Evolutionary conservation across 2,113 vertebrate species (phyloP), one percentile per base, ranked within the genome.

Genomic region (Phyllopteryx taeniolatus): DNA sequence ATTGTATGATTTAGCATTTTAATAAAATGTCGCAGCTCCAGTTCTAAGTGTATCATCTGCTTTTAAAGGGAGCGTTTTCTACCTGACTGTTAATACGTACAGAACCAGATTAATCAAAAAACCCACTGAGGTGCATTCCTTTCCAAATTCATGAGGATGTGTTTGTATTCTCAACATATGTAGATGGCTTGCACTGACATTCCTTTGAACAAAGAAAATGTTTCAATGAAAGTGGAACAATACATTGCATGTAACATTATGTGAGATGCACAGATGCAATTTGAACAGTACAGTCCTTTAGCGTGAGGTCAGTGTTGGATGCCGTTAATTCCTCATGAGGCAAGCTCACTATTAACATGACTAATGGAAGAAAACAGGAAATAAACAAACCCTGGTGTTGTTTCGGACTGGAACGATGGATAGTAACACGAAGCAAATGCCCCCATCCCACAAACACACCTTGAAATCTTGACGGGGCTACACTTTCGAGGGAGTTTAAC

Each of bases 371-470:
- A 74, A 57, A 79, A 35, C 49, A 35, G 14, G 72, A 67, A 78
- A 86, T 76, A 89, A 75, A 85, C 80, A 78, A 75, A 86, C 72
- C 84, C 43, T 8, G 33, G 69, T 60, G 67, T 51, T 17, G 11
- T 61, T 35, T 73, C 82, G 84, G 84, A 87, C 81, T 80, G 79
- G 39, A 78, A 79, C 68, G 66, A 86, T 68, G 42, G 39, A 80
- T 75, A 70, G 11, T 59, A 66, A 66, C 44, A 27, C 11, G 12
- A 15, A 53, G 67, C 33, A 42, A 20, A 12, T 54, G 33, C 70
- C 53, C 22, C 31, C 13, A 15, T 9, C 20, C 11, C n/a, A 8
- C 43, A 46, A 22, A 65, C 20, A 27, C n/a, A 47, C 20, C 43
- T 9, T 70, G 61, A 74, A 68, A 70, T 79, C 64, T 73, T 59